Percentiles rank a stretch among this genome's conserved stretches.
Evolutionary conservation across 1,140 invertebrate species (phyloP).

Genomic region (Mamestra configurata): DNA sequence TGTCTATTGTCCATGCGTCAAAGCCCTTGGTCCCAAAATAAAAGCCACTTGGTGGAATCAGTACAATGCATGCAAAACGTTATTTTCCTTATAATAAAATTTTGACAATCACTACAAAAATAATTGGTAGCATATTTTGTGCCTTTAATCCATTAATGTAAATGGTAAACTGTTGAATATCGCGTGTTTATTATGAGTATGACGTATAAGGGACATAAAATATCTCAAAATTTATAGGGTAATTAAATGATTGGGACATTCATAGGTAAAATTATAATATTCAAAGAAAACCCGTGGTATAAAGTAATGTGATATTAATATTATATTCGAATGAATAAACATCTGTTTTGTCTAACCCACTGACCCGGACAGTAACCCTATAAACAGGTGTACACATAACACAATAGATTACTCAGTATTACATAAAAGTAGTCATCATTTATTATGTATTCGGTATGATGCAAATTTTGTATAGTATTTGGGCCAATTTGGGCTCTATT

Average conservation of each 20-base stretch:
- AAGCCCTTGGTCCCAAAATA: no score
- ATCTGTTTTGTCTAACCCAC: slow-evolving; percentile 24
- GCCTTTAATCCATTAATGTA: no score
- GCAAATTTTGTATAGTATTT: neutral
- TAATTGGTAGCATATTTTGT: neutral
- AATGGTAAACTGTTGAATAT: neutral
- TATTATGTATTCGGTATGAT: neutral
- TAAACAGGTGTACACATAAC: neutral
- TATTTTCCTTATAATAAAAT: no score
- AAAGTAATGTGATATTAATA: neutral
- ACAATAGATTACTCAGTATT: slow-evolving; percentile 14
- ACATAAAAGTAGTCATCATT: neutral
- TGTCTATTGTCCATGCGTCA: no score
- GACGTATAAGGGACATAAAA: neutral
- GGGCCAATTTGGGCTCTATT: neutral
- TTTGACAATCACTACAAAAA: no score
- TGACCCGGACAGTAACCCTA: slow-evolving; percentile 22
- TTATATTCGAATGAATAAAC: neutral
- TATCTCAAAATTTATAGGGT: neutral
- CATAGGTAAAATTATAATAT: neutral
- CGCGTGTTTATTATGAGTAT: neutral
- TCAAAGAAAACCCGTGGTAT: neutral
- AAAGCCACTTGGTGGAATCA: no score
- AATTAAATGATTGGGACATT: neutral
- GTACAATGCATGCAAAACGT: no score